phyloP scores from a whole-genome alignment of 2,113 vertebrate genomes.

The Rhinolophus sinicus region DNA sequence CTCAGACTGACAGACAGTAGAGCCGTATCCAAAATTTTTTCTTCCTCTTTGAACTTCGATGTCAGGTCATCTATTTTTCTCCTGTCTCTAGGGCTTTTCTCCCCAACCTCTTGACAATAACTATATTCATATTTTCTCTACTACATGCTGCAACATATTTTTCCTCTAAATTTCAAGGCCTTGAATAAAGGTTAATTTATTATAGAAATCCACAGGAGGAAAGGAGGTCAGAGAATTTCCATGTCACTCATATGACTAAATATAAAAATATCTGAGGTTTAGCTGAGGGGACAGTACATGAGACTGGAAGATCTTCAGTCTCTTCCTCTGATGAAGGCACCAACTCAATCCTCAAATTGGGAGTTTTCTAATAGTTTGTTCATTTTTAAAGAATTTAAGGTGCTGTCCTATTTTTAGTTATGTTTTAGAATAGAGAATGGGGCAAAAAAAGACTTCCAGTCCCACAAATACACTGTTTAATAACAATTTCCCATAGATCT shows the following conservation, averaged over 20 bases:
- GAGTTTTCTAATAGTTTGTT: background rate
- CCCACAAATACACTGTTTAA: background rate
- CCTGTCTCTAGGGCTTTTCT: background rate
- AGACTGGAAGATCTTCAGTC: fast-evolving
- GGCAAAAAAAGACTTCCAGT: background rate
- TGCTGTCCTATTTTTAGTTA: background rate
- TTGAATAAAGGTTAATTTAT: background rate
- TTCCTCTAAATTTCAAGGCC: background rate
- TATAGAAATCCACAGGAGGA: background rate
- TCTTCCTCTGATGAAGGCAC: background rate
- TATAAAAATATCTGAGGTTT: background rate
- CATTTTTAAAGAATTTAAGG: background rate
- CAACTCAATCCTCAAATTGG: background rate
- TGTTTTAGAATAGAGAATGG: background rate
- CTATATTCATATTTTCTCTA: background rate
- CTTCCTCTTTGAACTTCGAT: background rate
- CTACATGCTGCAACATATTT: background rate
- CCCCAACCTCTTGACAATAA: background rate
- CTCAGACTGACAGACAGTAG: background rate
- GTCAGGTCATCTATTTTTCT: background rate
- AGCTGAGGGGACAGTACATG: background rate
- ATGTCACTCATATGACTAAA: background rate
- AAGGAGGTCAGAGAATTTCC: background rate
- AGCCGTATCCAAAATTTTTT: fast-evolving
- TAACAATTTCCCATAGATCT: background rate